Percentiles rank a stretch among this genome's conserved stretches.
These are phyloP conservation scores for Anodontia alba DNA, from an alignment of 2,888 invertebrate species.

Conservation along the genomic window DNA sequence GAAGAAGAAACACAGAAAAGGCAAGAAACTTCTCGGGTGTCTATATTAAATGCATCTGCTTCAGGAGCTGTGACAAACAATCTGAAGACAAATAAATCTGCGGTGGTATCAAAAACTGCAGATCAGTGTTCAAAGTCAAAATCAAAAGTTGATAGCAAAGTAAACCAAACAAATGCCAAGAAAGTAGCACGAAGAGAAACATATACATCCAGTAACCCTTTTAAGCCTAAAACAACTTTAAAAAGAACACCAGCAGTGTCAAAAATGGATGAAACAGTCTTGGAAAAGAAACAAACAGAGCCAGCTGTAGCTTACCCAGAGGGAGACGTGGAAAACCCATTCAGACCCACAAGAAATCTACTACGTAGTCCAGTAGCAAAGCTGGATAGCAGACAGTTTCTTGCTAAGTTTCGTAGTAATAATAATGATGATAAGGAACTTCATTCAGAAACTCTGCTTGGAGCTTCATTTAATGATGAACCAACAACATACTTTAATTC, in stretches of 20 bases:
- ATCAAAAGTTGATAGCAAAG: background rate
- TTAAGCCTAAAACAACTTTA: conserved; percentile 11
- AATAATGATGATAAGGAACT: background rate
- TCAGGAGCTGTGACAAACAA: background rate
- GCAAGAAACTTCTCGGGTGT: background rate
- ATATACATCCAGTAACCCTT: conserved; percentile 22
- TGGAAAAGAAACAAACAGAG: background rate
- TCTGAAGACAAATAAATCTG: background rate
- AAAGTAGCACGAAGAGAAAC: conserved; percentile 12
- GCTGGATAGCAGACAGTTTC: conserved; percentile 7
- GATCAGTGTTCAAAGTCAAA: background rate
- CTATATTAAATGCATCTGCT: background rate
- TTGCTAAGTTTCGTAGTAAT: background rate
- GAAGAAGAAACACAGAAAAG: conserved; percentile 6
- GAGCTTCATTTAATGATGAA: conserved; percentile 47
- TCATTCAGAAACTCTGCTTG: conserved; percentile 21
- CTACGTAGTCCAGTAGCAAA: conserved; percentile 29
- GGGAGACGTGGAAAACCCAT: conserved; percentile 26
- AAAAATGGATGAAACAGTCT: background rate
- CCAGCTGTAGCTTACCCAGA: background rate
- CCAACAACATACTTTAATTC: conserved; percentile 69
- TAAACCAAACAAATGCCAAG: background rate
- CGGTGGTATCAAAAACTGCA: background rate
- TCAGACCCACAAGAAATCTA: conserved; percentile 49
- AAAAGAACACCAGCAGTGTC: conserved; percentile 20